These are phyloP conservation scores for Prionailurus bengalensis DNA, from an alignment of 2,113 vertebrate species.

Conservation along the genomic window DNA sequence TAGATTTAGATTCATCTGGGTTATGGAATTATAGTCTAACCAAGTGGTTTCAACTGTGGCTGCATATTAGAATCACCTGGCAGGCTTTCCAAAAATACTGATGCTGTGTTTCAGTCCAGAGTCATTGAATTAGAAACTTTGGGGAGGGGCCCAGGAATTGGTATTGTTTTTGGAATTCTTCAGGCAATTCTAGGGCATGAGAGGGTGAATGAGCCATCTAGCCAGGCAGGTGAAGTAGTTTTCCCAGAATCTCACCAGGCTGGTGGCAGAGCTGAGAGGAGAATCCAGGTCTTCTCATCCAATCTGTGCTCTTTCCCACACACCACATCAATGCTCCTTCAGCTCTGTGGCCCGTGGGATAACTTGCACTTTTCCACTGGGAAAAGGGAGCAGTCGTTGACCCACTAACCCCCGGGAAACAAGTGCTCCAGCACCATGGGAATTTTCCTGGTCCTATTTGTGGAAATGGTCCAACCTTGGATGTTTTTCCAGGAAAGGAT, in stretches of 20 bases:
- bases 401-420: conserved; percentile 71
- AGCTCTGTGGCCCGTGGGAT: conserved; percentile 70
- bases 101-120: background rate
- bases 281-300: conserved; percentile 9
- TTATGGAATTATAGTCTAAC: background rate
- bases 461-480: conserved; percentile 70
- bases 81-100: background rate
- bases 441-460: conserved; percentile 81
- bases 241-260: conserved; percentile 31
- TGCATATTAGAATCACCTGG: background rate
- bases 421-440: conserved; percentile 74
- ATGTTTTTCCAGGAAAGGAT: conserved; percentile 76
- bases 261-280: background rate
- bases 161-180: background rate
- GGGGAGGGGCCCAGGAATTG: background rate
- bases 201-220: background rate
- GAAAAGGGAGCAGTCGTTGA: conserved; percentile 75
- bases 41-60: background rate
- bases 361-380: conserved; percentile 69
- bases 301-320: conserved; percentile 69
- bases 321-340: conserved; percentile 14
- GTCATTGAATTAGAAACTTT: background rate
- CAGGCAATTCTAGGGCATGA: background rate
- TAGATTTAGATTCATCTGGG: background rate
- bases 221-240: conserved; percentile 26